A percentile compares a stretch with the other conserved stretches of the same genome.
Conservation (phyloP, 2,113 vertebrate genomes). For the Circaetus cinerascens region DNA sequence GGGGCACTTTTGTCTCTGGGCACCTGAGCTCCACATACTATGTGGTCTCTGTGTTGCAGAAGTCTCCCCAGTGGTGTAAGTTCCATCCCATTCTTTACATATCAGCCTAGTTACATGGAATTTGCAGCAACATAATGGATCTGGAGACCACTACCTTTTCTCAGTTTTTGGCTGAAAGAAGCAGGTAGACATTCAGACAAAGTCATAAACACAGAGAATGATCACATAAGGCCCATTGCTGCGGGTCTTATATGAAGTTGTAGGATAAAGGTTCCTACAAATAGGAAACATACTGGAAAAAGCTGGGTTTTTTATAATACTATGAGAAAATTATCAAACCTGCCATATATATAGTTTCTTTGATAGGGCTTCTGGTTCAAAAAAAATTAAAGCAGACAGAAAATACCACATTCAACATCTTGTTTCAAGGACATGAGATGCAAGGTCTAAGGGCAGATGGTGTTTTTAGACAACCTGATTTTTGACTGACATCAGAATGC, state of each 20-base stretch:
- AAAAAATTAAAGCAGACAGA: not conserved
- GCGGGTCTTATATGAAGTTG: fast-evolving
- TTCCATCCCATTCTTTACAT: not conserved
- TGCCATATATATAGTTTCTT: not conserved
- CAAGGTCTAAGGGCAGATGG: not conserved
- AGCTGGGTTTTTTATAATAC: fast-evolving
- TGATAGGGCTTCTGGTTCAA: not conserved
- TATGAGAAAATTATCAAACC: not conserved
- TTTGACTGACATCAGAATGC: not conserved
- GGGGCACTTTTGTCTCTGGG: not conserved
- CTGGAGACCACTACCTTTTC: not conserved
- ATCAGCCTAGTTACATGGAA: not conserved
- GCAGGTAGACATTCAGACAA: not conserved
- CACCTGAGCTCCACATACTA: not conserved
- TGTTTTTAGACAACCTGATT: not conserved
- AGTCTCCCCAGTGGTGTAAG: not conserved
- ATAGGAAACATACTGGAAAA: not conserved
- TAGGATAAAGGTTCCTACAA: not conserved
- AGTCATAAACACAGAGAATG: not conserved
- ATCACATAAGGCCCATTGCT: not conserved
- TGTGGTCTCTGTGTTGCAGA: not conserved
- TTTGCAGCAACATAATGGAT: not conserved
- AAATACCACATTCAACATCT: not conserved
- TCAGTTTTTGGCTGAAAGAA: not conserved
- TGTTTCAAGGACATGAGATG: not conserved